phyloP scores from a whole-genome alignment of 2,113 vertebrate genomes.

The Tychaedon coryphoeus region DNA sequence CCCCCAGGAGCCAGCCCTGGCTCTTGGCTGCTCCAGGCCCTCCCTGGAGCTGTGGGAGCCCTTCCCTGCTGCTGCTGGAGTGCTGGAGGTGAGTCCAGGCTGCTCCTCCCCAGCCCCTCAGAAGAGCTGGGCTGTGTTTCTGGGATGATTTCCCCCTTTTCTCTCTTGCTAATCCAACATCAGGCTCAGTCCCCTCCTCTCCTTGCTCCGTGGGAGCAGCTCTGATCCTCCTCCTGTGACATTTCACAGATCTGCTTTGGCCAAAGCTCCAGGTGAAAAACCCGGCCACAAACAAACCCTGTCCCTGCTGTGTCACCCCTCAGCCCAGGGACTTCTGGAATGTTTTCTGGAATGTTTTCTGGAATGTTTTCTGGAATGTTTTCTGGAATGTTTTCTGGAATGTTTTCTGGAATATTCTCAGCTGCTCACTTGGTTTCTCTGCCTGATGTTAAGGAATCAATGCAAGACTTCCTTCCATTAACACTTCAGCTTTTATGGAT shows the following conservation, averaged over 20 bases:
- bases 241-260: background rate
- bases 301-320: background rate
- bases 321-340: background rate
- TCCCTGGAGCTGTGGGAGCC: background rate
- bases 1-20: rapidly evolving
- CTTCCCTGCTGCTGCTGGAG: background rate
- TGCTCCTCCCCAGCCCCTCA: background rate
- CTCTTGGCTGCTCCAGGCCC: background rate
- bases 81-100: background rate
- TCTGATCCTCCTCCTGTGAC: background rate
- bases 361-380: background rate
- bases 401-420: background rate
- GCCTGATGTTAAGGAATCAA: background rate
- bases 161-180: background rate
- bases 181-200: background rate
- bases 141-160: background rate
- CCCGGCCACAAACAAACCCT: background rate
- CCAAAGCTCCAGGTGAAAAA: background rate
- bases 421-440: background rate
- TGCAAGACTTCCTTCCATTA: background rate
- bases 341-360: background rate
- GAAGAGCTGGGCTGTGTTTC: background rate
- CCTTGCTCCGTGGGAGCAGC: background rate
- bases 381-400: background rate
- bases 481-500: background rate